Conservation (phyloP, 2,888 invertebrate species). For the Idaea biselata region DNA sequence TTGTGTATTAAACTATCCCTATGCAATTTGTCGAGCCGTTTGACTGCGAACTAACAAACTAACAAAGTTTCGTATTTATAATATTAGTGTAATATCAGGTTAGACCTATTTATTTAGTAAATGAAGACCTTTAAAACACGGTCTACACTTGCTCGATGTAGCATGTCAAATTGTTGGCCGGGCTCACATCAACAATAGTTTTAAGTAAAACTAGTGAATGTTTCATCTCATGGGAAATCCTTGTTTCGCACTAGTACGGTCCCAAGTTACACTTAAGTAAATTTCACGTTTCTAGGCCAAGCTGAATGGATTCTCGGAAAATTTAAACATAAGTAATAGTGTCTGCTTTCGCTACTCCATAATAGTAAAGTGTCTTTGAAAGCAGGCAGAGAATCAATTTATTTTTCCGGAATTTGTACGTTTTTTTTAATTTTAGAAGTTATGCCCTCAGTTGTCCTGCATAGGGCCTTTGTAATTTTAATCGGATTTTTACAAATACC, state of each 20-base stretch:
- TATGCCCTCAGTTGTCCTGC: too few species aligned
- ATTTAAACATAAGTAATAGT: not conserved
- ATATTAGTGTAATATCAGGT: too few species aligned
- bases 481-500: too few species aligned
- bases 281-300: not conserved
- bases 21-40: too few species aligned
- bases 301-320: not conserved
- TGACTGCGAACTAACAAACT: too few species aligned
- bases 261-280: not conserved
- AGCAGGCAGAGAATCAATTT: not conserved
- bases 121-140: not conserved
- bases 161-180: not conserved
- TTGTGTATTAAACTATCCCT: too few species aligned
- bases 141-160: not conserved
- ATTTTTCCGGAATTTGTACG: not conserved
- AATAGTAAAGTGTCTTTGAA: not conserved
- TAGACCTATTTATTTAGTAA: too few species aligned
- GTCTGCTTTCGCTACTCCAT: not conserved
- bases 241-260: not conserved
- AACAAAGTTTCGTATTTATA: too few species aligned
- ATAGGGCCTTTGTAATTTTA: too few species aligned
- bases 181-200: conserved; percentile 1
- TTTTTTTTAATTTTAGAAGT: not conserved
- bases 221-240: not conserved
- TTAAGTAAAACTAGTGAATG: not conserved